A percentile compares a stretch with the other conserved stretches of the same genome.
phyloP scores from a whole-genome alignment of 2,113 vertebrate genomes.

The Crocuta crocuta region DNA sequence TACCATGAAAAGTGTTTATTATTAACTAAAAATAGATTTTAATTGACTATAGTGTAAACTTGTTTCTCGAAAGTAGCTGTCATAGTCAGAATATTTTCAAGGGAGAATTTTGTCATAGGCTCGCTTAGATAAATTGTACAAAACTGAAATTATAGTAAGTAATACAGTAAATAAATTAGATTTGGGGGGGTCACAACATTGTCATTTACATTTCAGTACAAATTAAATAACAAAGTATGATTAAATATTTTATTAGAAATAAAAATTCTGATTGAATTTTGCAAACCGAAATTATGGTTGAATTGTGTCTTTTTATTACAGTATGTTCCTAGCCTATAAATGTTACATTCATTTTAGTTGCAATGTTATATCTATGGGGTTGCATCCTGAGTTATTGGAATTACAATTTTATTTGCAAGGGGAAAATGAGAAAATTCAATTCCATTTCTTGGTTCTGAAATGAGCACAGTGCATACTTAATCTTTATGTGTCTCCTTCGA shows the following conservation, averaged over 20 bases:
- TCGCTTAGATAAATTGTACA: background rate
- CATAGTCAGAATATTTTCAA: conserved; percentile 5
- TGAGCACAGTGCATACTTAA: background rate
- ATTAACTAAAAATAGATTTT: conserved; percentile 50
- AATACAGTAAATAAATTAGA: background rate
- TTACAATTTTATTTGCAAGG: conserved; percentile 3
- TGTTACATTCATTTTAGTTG: background rate
- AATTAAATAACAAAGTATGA: background rate
- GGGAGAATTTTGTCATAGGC: background rate
- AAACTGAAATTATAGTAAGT: background rate
- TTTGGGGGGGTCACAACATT: background rate
- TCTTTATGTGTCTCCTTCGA: background rate
- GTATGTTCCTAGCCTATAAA: background rate
- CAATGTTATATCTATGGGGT: background rate
- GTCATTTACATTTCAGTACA: background rate
- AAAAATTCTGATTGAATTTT: background rate
- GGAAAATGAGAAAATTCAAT: background rate
- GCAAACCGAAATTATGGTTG: background rate
- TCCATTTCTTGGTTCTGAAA: background rate
- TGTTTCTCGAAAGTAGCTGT: background rate
- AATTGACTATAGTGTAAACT: conserved; percentile 38
- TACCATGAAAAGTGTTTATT: background rate
- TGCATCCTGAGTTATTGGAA: background rate
- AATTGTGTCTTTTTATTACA: background rate
- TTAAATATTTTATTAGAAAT: conserved; percentile 16